phyloP scores from a whole-genome alignment of 2,113 vertebrate genomes.

The Sapajus apella region DNA sequence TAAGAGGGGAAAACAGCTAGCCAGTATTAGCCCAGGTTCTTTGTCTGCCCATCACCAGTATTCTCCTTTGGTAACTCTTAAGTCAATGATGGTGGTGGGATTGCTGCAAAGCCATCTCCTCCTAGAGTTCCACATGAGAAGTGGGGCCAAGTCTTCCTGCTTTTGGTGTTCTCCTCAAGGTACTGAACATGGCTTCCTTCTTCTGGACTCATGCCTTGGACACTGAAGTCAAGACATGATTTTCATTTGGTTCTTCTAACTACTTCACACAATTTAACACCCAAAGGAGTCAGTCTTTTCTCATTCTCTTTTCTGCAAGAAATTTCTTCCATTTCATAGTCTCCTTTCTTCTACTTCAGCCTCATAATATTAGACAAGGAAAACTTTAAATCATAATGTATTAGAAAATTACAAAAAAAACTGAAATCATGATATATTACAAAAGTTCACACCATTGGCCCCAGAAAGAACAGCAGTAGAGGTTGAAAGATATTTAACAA shows the following conservation, averaged over 20 bases:
- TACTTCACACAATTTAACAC: background rate
- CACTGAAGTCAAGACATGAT: background rate
- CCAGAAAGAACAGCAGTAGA: background rate
- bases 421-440: background rate
- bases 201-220: background rate
- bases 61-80: background rate
- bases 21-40: background rate
- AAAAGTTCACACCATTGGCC: background rate
- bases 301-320: background rate
- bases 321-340: background rate
- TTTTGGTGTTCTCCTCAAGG: background rate
- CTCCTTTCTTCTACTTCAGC: background rate
- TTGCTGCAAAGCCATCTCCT: background rate
- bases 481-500: background rate
- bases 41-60: background rate
- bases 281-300: background rate
- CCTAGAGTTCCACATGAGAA: background rate
- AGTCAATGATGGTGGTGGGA: background rate
- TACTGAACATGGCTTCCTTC: background rate
- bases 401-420: background rate
- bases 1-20: background rate
- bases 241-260: background rate
- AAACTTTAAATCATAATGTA: background rate
- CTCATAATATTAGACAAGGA: background rate
- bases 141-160: background rate